Evolutionary conservation across 2,797 vertebrate species (phyloP).

Genomic region (Ctenopoma kingsleyae): DNA sequence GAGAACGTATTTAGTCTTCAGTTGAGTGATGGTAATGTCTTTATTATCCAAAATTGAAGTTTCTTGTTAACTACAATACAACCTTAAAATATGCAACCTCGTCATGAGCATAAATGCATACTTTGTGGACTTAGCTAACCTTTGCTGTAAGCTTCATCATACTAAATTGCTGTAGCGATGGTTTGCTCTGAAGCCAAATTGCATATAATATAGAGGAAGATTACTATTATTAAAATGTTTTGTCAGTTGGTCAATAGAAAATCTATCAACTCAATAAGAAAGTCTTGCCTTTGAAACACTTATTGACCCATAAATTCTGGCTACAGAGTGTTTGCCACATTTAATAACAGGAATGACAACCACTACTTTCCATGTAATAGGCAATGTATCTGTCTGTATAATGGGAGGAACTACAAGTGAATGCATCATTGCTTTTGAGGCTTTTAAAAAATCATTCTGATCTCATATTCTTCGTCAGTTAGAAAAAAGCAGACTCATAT

Average conservation of each 20-base stretch:
- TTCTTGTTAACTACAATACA: background rate
- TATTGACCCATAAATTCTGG: slow-evolving; percentile 8
- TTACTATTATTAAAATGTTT: slow-evolving; percentile 6
- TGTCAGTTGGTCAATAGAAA: background rate
- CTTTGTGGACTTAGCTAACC: background rate
- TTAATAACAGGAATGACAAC: slow-evolving; percentile 26
- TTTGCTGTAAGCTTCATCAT: background rate
- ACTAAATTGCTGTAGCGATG: background rate
- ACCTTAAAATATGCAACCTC: background rate
- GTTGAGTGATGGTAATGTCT: background rate
- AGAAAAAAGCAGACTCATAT: background rate
- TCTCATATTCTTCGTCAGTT: background rate
- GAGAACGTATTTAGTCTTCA: background rate
- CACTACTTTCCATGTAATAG: slow-evolving; percentile 19
- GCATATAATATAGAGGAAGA: background rate
- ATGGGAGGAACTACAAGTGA: slow-evolving; percentile 1
- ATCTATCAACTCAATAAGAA: background rate
- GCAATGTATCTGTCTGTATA: slow-evolving; percentile 10
- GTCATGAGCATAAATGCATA: slow-evolving; percentile 5
- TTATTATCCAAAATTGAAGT: background rate
- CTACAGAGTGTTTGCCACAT: background rate
- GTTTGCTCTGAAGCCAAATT: background rate
- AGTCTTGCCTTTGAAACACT: slow-evolving; percentile 1
- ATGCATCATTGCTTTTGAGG: background rate
- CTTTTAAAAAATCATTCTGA: slow-evolving; percentile 7